Base-by-base conservation (phyloP, 2,888 invertebrate genomes). In the Cecidostiba fungosa region DNA sequence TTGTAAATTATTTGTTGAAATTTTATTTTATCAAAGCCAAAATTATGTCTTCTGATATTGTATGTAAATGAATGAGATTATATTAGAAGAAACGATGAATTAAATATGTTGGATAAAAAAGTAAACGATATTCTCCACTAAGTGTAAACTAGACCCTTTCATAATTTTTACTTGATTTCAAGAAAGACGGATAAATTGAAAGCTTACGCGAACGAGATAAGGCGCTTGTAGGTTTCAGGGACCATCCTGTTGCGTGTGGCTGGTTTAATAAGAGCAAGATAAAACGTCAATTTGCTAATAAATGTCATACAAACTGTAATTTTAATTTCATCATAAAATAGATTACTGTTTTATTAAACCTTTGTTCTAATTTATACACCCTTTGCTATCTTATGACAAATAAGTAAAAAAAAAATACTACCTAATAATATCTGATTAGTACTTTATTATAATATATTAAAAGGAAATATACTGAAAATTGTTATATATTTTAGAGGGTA, bases 311-410 rank as follows among this genome's bases (percentile, higher is more conserved):
- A 62, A 74, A 36, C n/a, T 83, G 82, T 86, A 83, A 77, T 86
- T 86, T 86, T 83, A 77, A 80, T 86, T 83, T 86, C 50, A 77
- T 69, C 39, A 26, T 81, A 82, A 77, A 72, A 86, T 86, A 86
- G 62, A 83, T 83, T 86, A 83, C 72, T 83, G 80, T 83, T 86
- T 85, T 86, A 80, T 80, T 86, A 83, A 62, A 74, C 70, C 0
- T 43, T 73, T 80, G 76, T 84, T 76, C 16, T 78, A 62, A 84
- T 80, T 80, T 74, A 29, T n/a, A n/a, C 8, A 59, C 54, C 54
- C 8, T 59, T 50, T 16, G 16, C 14, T 43, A 43, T 43, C 43
- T 43, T 43, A 5, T 12, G 12, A 43, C 0, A 43, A 10, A 43
- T 43, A 10, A 43, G 5, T 43, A 43, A 32, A 1, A 32, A 32